phyloP scores from a whole-genome alignment of 1,140 invertebrate genomes.

The Drosophila parvula region DNA sequence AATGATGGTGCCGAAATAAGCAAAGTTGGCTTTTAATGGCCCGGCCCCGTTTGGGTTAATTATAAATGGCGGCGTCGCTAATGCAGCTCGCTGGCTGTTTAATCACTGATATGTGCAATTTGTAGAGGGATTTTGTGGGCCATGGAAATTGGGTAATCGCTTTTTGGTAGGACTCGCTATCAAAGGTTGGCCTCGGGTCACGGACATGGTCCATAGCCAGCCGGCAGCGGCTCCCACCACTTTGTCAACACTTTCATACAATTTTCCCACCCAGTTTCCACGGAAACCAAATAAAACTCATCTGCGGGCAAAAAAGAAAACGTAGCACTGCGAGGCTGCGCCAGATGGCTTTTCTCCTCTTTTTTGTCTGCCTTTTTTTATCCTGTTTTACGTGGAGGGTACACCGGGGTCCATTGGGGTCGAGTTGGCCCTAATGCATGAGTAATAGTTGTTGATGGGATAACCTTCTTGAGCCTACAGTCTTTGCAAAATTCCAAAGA shows the following conservation, averaged over 20 bases:
- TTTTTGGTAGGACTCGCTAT: constrained; percentile 57
- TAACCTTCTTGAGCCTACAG: not conserved
- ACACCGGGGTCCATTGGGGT: constrained; percentile 33
- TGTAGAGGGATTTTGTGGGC: constrained; percentile 20
- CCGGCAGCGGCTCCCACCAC: constrained; percentile 56
- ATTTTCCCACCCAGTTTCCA: constrained; percentile 46
- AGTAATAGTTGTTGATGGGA: constrained; percentile 30
- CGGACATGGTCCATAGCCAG: constrained; percentile 18
- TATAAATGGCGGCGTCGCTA: constrained; percentile 40
- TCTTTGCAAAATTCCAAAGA: not conserved
- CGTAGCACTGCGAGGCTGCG: constrained; percentile 28
- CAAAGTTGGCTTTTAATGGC: constrained; percentile 42
- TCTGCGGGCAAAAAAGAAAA: constrained; percentile 26
- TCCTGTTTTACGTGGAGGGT: constrained; percentile 21
- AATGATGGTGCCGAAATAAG: constrained; percentile 37
- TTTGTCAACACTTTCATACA: constrained; percentile 71
- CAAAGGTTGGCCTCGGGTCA: constrained; percentile 50
- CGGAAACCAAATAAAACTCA: constrained; percentile 57
- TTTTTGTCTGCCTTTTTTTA: constrained; percentile 13
- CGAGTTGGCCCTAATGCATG: constrained; percentile 11
- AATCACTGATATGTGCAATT: constrained; percentile 51
- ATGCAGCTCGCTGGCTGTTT: constrained; percentile 32
- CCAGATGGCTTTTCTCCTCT: constrained; percentile 28
- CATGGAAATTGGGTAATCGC: constrained; percentile 55
- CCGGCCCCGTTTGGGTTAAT: constrained; percentile 42